These are phyloP conservation scores for Eleutherodactylus coqui DNA, from an alignment of 2,797 vertebrate genomes.

Conservation along the genomic window DNA sequence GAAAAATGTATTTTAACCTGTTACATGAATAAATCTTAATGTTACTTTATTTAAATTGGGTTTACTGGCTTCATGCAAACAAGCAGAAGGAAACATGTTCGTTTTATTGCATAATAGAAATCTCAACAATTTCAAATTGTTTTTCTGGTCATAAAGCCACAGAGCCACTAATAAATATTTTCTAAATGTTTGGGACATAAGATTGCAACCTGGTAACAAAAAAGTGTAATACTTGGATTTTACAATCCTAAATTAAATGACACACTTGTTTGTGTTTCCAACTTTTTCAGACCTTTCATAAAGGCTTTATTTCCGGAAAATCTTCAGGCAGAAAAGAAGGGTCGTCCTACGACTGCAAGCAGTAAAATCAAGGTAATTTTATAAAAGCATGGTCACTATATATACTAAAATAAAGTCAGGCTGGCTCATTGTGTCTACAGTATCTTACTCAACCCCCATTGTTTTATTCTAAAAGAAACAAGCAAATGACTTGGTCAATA, in stretches of 20 bases:
- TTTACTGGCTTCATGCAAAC: no score
- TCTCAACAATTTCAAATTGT: no score
- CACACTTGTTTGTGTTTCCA: not conserved
- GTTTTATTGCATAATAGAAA: no score
- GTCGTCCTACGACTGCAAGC: slow-evolving; percentile 93
- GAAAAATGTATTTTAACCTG: no score
- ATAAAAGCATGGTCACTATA: not conserved
- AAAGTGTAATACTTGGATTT: not conserved
- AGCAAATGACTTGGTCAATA: slow-evolving; percentile 97
- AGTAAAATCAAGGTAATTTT: slow-evolving; percentile 95
- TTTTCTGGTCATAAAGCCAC: no score
- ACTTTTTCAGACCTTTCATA: slow-evolving; percentile 87
- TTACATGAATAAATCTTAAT: no score
- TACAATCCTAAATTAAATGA: not conserved
- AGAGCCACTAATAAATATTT: no score
- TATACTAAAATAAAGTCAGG: no score
- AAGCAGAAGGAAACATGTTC: no score
- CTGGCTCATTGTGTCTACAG: not conserved
- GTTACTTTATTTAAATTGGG: no score
- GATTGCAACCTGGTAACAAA: no score
- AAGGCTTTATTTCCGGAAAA: slow-evolving; percentile 93
- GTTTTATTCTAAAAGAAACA: slow-evolving; percentile 82
- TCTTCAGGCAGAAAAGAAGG: slow-evolving; percentile 96
- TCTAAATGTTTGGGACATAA: no score
- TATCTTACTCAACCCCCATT: not conserved